Evolutionary conservation across 2,797 vertebrate species (phyloP).

Genomic region (Girardinus metallicus): DNA sequence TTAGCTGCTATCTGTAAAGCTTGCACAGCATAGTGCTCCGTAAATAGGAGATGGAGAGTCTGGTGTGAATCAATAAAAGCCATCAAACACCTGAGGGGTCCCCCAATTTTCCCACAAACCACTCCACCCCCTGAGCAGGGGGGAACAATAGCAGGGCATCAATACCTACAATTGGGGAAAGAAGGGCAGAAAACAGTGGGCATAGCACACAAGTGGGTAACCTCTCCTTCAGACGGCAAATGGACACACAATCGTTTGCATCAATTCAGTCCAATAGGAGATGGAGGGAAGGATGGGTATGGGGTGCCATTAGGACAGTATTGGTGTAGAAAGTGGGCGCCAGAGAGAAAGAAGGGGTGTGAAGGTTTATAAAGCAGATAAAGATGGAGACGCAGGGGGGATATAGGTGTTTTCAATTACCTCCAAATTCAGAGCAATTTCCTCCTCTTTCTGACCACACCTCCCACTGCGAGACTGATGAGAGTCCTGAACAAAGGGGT

Average conservation of each 20-base stretch:
- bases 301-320: conserved; percentile 70
- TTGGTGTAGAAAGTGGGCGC: conserved; percentile 63
- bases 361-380: conserved; percentile 64
- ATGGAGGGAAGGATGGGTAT: conserved; percentile 60
- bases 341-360: conserved; percentile 54
- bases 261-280: conserved; percentile 80
- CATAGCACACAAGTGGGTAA: conserved; percentile 68
- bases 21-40: conserved; percentile 38
- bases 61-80: conserved; percentile 81
- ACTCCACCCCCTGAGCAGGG: conserved; percentile 77
- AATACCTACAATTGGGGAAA: conserved; percentile 82
- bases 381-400: conserved; percentile 62
- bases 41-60: conserved; percentile 62
- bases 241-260: conserved; percentile 75
- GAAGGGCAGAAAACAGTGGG: conserved; percentile 66
- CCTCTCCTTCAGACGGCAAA: conserved; percentile 76
- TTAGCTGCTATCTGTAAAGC: conserved; percentile 57
- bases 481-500: conserved; percentile 76
- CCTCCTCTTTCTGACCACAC: conserved; percentile 76
- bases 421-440: conserved; percentile 82
- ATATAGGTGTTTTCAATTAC: conserved; percentile 84
- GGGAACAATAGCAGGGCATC: conserved; percentile 79
- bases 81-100: conserved; percentile 78
- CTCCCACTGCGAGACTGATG: conserved; percentile 81
- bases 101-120: conserved; percentile 81